A percentile compares a stretch with the other conserved stretches of the same genome.
phyloP scores from a whole-genome alignment of 92 coral and sea anemone genomes.

The Paragorgia papillata region DNA sequence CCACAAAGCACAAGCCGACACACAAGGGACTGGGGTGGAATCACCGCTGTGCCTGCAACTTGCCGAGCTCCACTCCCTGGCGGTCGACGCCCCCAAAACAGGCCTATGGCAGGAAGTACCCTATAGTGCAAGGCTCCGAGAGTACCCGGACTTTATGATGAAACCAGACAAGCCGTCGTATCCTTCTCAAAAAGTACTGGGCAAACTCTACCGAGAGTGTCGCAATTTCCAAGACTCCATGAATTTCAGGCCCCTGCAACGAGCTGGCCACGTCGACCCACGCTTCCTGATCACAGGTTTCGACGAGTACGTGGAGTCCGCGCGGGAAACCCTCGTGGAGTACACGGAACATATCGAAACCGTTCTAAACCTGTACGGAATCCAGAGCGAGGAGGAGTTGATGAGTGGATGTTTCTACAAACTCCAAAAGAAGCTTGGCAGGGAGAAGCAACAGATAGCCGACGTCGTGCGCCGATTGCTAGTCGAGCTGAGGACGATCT shows the following conservation, averaged over 20 bases:
- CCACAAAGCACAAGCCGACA: slow-evolving; percentile 88
- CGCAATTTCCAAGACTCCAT: slow-evolving; percentile 76
- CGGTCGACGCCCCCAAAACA: slow-evolving; percentile 95
- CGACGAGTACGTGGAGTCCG: slow-evolving; percentile 65
- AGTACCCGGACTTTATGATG: slow-evolving; percentile 99
- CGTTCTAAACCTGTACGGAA: slow-evolving; percentile 83
- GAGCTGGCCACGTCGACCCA: slow-evolving; percentile 58
- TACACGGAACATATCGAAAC: slow-evolving; percentile 49
- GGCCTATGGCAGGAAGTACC: slow-evolving; percentile 87
- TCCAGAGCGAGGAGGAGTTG: slow-evolving; percentile 83
- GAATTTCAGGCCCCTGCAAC: slow-evolving; percentile 64
- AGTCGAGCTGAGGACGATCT: slow-evolving; percentile 67
- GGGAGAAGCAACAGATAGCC: slow-evolving; percentile 60
- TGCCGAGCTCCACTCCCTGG: slow-evolving; percentile 96
- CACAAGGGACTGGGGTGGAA: slow-evolving; percentile 67
- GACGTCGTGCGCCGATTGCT: slow-evolving; percentile 84
- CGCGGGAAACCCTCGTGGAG: slow-evolving; percentile 55
- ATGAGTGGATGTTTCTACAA: slow-evolving; percentile 82
- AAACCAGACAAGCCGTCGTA: slow-evolving; percentile 81
- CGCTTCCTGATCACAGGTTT: slow-evolving; percentile 74
- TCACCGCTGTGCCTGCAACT: slow-evolving; percentile 73
- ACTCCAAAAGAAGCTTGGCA: slow-evolving; percentile 73
- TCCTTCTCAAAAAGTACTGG: slow-evolving; percentile 76
- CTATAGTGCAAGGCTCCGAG: slow-evolving; percentile 68
- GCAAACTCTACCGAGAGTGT: slow-evolving; percentile 89